Base-by-base conservation (phyloP, 64 coral and sea anemone species). In the Montipora sp. region DNA sequence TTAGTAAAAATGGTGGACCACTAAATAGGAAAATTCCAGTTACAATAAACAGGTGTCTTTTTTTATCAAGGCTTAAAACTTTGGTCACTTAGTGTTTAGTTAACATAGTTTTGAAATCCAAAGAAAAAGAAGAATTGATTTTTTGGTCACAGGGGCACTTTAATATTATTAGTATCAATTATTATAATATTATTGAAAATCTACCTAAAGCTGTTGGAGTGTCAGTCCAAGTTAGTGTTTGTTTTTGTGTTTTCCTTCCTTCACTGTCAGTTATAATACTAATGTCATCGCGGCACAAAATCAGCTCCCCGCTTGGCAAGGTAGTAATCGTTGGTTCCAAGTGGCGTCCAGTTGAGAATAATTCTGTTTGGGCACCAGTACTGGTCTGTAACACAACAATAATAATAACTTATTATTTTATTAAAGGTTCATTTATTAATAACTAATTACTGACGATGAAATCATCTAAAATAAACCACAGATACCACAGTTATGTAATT, bases 261-360 rank as follows among this genome's bases (percentile, higher is more conserved):
- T 91, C 92, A 24, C 88, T 92, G 80, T 99, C 98, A 60, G 95
- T 99, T 49, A 99, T 90, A 51, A 99, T 96, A 8, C 94, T 99
- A 61, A 99, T 96, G 79, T 99, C 98, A 94, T 99, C 98, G 9
- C 94, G 94, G 48, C 98, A 96, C 45, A 99, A 70, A 73, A 96
- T 94, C 11, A 99, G 92, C 21, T 91, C 92, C 19, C 94, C 92
- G 82, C 87, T 87, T 72, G 95, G 94, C 11, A 99, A 78, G 47
- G 89, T 91, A 67, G 98, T 92, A 60, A 99, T 99, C 10, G 91
- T 96, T 14, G 98, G 98, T 61, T 99, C 98, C 80, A 99, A 83
- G 22, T 99, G 95, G 68, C 94, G 93, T 2, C 98, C 98, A 79
- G 98, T 99, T 22, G 91, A 96, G 68, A 99, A 96, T 22, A 99